Base-by-base conservation (phyloP, 2,888 invertebrate genomes). In the Agonum fuliginosum region DNA sequence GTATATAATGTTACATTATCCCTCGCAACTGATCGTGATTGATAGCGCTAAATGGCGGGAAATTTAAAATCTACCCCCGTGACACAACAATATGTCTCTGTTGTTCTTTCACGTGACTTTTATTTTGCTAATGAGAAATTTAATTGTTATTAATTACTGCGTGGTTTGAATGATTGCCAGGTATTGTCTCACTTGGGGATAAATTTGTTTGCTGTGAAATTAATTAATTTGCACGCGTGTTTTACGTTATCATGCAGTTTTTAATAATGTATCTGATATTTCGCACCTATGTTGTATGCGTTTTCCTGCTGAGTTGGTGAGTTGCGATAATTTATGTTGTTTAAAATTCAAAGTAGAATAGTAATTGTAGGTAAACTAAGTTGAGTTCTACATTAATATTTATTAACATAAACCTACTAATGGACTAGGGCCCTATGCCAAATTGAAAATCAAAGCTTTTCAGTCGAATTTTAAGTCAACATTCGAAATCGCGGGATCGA, bases 1-100 rank as follows among this genome's bases (percentile, higher is more conserved):
- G 48, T 74, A 65, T 74, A 74, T 74, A 65, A 74, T 65, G 74
- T 48, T 74, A 74, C 74, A 74, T 74, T 74, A 74, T 74, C 17
- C 54, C 43, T 27, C 48, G 70, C 48, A 70, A 70, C 73, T 73
- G 73, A 58, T 73, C 62, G 65, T 74, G 74, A 74, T 74, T 74
- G 74, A 74, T 74, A 74, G 30, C 74, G 46, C 30, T 62, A 51
- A 65, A 74, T 74, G 65, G 65, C 74, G 65, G 74, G 30, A 74
- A 74, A 74, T 74, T 74, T 74, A 74, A 74, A 74, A 74, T 41
- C 41, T 41, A 41, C 73, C 41, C 37, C 12, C 67, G 12, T 67
- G 67, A 67, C 37, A 37, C 41, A 41, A 67, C 67, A 67, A 41
- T 67, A 67, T 67, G 67, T 67, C 67, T 67, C 67, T 41, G 67